Evolutionary conservation across 2,797 vertebrate species (phyloP).

Genomic region (Enteromius paludinosus): DNA sequence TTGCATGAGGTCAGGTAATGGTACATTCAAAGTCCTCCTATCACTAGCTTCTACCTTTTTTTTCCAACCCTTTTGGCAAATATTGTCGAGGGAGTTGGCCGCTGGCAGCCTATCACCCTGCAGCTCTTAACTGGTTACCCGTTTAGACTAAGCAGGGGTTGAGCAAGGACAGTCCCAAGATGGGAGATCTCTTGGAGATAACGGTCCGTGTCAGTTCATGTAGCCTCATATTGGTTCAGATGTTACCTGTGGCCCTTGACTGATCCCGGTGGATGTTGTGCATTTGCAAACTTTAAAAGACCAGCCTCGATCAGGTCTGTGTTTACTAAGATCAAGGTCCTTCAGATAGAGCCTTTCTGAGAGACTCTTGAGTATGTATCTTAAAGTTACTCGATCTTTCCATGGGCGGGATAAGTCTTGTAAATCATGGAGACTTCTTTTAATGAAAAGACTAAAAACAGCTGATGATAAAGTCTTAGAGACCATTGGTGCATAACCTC

Average conservation of each 20-base stretch:
- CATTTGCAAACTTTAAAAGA: background rate
- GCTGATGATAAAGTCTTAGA: background rate
- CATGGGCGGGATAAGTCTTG: background rate
- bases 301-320: background rate
- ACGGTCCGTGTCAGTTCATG: background rate
- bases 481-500: background rate
- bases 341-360: background rate
- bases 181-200: background rate
- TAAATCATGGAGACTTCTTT: background rate
- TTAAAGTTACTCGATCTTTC: background rate
- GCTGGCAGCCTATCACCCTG: constrained; percentile 18
- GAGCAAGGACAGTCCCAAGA: background rate
- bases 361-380: background rate
- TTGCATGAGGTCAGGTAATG: background rate
- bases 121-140: background rate
- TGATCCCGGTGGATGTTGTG: background rate
- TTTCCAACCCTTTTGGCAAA: constrained; percentile 14
- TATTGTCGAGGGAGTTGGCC: background rate
- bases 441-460: background rate
- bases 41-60: background rate
- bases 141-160: background rate
- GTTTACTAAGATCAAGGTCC: background rate
- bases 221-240: background rate
- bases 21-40: constrained; percentile 27
- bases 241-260: background rate